Percentiles rank a stretch among this genome's conserved stretches.
Evolutionary conservation across 2,113 vertebrate genomes (phyloP).

Genomic region (Cacatua alba): DNA sequence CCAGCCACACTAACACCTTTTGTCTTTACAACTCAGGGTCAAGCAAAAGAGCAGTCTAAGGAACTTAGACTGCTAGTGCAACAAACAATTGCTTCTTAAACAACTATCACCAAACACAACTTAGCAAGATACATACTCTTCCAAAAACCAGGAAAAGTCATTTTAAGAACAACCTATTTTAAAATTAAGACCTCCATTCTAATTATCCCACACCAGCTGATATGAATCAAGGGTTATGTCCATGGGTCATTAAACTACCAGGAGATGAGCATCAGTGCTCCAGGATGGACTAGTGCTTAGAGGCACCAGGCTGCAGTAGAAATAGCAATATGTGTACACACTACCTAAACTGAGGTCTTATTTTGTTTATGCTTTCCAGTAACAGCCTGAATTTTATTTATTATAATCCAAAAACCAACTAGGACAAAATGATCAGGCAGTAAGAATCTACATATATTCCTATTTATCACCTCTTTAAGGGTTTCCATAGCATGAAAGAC

Average conservation of each 20-base stretch:
- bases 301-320: not conserved
- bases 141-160: not conserved
- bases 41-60: not conserved
- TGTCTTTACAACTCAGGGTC: not conserved
- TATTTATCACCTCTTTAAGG: not conserved
- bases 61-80: not conserved
- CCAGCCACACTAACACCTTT: not conserved
- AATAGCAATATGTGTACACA: not conserved
- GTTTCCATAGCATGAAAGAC: not conserved
- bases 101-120: not conserved
- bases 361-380: not conserved
- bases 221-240: not conserved
- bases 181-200: not conserved
- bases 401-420: not conserved
- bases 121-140: not conserved
- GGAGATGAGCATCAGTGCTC: fast-evolving
- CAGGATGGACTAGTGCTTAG: not conserved
- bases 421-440: not conserved
- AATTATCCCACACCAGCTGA: no score
- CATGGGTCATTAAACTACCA: not conserved
- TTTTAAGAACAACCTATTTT: not conserved
- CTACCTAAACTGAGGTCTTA: not conserved
- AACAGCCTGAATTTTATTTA: not conserved
- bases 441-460: not conserved
- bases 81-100: not conserved